Percentiles rank a stretch among this genome's conserved stretches.
These are phyloP conservation scores for Scomber colias DNA, from an alignment of 2,113 vertebrate species.

Conservation along the genomic window DNA sequence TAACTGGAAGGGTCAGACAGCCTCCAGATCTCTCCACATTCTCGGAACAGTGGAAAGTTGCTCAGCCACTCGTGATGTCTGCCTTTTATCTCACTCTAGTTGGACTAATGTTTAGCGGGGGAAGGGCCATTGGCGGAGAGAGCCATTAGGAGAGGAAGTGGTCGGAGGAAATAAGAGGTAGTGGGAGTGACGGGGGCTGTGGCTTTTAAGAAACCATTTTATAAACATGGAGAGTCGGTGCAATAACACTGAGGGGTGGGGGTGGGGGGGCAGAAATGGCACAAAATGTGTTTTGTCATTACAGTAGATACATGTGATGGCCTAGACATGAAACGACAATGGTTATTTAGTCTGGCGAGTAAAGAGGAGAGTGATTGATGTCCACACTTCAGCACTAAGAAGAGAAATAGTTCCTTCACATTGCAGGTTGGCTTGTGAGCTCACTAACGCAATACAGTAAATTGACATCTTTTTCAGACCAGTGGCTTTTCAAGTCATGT, in stretches of 20 bases:
- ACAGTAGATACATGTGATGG: constrained; percentile 29
- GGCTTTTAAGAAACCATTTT: constrained; percentile 78
- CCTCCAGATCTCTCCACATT: constrained; percentile 82
- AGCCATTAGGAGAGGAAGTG: constrained; percentile 80
- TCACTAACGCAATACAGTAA: constrained; percentile 16
- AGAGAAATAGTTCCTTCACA: constrained; percentile 40
- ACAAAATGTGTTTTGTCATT: constrained; percentile 65
- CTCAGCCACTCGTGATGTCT: constrained; percentile 70
- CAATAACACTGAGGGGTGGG: constrained; percentile 56
- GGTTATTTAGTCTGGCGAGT: constrained; percentile 47
- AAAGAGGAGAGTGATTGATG: constrained; percentile 52
- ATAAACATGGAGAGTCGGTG: constrained; percentile 67
- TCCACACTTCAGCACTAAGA: constrained; percentile 28
- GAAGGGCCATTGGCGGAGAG: constrained; percentile 58
- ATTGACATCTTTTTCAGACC: constrained; percentile 48
- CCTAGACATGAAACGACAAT: constrained; percentile 45
- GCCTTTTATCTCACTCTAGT: constrained; percentile 79
- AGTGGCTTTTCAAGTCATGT: constrained; percentile 24
- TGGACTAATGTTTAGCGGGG: constrained; percentile 74
- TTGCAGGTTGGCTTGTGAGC: constrained; percentile 11
- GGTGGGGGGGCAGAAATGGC: constrained; percentile 31
- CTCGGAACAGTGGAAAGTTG: constrained; percentile 76
- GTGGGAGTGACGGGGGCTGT: constrained; percentile 69
- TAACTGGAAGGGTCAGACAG: constrained; percentile 86
- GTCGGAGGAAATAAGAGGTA: constrained; percentile 72